Base-by-base conservation (phyloP, 2,113 vertebrate genomes). In the Carassius carassius region DNA sequence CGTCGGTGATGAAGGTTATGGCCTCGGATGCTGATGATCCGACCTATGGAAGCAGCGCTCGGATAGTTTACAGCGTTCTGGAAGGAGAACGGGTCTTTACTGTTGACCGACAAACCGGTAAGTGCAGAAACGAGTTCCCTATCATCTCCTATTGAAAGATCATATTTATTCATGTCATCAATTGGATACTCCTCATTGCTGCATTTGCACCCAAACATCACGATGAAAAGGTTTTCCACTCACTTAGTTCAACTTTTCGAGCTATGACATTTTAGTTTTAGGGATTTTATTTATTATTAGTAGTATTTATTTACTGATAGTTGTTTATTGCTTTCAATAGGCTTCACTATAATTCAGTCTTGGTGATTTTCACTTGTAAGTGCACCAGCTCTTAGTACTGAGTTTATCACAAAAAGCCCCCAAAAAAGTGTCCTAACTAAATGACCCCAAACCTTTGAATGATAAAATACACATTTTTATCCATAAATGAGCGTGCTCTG, bases 1-100 rank as follows among this genome's bases (percentile, higher is more conserved):
- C 98, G 0, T 99, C 98, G 0, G 97, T 99, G 87, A 99, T 99
- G 97, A 97, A 97, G 93, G 97, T 99, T 83, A 96, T 96, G 88
- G 98, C 98, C 0, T 98, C 96, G 0, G 98, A 99, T 35, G 98
- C 96, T 0, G 98, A 99, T 0, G 98, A 99, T 91, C 98, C 97
- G 70, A 96, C 96, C 0, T 99, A 99, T 0, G 98, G 98, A 75
- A 99, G 96, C 95, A 99, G 98, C 35, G 98, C 98, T 67, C 91
- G 96, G 75, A 94, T 99, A 58, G 95, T 98, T 63, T 99, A 99
- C 94, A 99, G 97, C 0, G 95, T 99, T n/a, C 92, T 98, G 92
- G 97, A 99, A 0, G 97, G 96, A 3, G 97, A 99, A 90, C 96
- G 89, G 87, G 96, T 96, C 92, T 99, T 99, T 88, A 95, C 95